Base-by-base conservation (phyloP, 2,888 invertebrate genomes). In the Drosophila algonquin region DNA sequence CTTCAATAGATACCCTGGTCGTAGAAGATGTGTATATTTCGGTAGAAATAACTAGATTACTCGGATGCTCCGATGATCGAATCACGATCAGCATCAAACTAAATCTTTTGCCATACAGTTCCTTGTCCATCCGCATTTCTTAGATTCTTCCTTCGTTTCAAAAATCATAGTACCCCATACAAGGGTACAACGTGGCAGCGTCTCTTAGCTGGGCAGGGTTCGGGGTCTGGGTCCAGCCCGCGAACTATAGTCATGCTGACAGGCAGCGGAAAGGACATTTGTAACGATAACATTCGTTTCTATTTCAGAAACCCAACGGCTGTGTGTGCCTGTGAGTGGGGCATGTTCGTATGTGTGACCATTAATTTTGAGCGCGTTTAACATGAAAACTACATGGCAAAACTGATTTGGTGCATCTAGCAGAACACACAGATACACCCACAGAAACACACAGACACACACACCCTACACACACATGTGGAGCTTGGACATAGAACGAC, bases 341-440 rank as follows among this genome's bases (percentile, higher is more conserved):
- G 61, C 45, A 40, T 73, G 60, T 58, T 51, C 64, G 61, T 76
- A 62, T 79, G 74, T 81, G 81, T 79, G 84, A 75, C 82, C 86
- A 85, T 85, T 85, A 86, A 86, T 85, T 85, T 84, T 79, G 82
- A 83, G 81, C 80, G 86, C 86, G 81, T 86, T 86, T 84, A 85
- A 86, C 84, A 86, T 84, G 84, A 84, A 85, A 86, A 84, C 81
- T 83, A 80, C 86, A 83, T 84, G 77, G 80, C 79, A 81, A 80
- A 86, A 86, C 84, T 81, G 84, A 85, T 85, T 85, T 85, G 77
- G 79, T 69, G 73, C 86, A 84, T 76, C 76, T 80, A 65, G 67
- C 67, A 67, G 75, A 81, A 80, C 59, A 47, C 58, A 54, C 40
- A 55, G 14, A 47, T 44, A 56, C 46, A 69, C 21, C 53, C 35